A percentile compares a stretch with the other conserved stretches of the same genome.
Conservation (phyloP, 1,140 invertebrate species). For the Thaumetopoea pityocampa region DNA sequence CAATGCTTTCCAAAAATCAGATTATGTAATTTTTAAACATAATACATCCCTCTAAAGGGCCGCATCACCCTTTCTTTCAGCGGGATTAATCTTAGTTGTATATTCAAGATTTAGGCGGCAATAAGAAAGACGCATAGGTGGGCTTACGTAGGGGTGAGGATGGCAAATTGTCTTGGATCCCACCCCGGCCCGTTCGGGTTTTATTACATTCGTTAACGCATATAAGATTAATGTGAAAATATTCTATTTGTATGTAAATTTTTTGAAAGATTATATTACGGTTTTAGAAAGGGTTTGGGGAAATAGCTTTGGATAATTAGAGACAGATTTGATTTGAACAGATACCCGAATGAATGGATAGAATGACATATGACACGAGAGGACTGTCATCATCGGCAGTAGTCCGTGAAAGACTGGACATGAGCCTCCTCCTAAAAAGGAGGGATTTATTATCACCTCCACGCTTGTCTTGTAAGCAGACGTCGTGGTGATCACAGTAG, state of each 20-base stretch:
- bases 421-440: too few relatives aligned
- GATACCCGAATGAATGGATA: neutral
- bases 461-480: too few relatives aligned
- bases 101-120: slow-evolving; percentile 71
- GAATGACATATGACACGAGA: too few relatives aligned
- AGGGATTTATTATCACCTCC: too few relatives aligned
- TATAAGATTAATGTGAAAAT: slow-evolving; percentile 66
- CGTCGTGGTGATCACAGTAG: too few relatives aligned
- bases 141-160: slow-evolving; percentile 57
- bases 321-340: neutral
- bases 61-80: slow-evolving; percentile 66
- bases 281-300: slow-evolving; percentile 14
- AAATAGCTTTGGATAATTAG: slow-evolving; percentile 14
- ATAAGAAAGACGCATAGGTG: slow-evolving; percentile 74
- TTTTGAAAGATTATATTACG: slow-evolving; percentile 25
- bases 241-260: slow-evolving; percentile 61
- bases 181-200: slow-evolving; percentile 47
- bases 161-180: slow-evolving; percentile 71
- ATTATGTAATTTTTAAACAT: slow-evolving; percentile 10
- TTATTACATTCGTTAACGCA: slow-evolving; percentile 73
- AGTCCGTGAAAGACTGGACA: too few relatives aligned
- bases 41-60: slow-evolving; percentile 38
- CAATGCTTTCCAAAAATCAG: too few relatives aligned
- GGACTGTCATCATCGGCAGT: too few relatives aligned
- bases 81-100: slow-evolving; percentile 74